Base-by-base conservation (phyloP, 2,797 vertebrate genomes). In the Psittacula derbiana region DNA sequence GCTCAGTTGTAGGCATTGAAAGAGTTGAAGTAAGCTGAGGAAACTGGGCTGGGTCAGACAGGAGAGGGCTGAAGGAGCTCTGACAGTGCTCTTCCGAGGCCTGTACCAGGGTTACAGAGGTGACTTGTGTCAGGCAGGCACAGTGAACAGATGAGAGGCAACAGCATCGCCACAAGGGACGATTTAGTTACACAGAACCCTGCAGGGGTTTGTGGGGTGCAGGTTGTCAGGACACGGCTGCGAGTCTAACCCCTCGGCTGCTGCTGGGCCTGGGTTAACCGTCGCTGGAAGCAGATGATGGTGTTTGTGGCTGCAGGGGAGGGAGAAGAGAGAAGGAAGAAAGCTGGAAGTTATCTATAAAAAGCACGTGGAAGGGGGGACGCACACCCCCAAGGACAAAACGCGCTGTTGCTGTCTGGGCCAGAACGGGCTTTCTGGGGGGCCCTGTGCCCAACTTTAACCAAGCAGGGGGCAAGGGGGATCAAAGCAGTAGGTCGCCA, bases 141-240 rank as follows among this genome's bases (percentile, higher is more conserved):
- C 13, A n/a, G 43, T 0, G 3, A 64, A 13, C 0, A 4, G 33
- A 8, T 0, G 4, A 15, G 76, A 67, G 44, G 15, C 50, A 46
- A 4, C 60, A 18, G 55, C 3, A 3, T 10, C 0, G 2, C 86
- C 57, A 18, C n/a, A 14, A 24, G 60, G 40, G 38, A 36, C 28
- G 52, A 16, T 28, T 36, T 31, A 36, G 33, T 36, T 16, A 46
- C 10, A 14, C 4, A 3, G 55, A 21, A 28, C 33, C 23, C 53
- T 8, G 20, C 21, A 24, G 64, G 1, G 3, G 11, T 30, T 82
- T 20, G 28, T 16, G 4, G 58, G 25, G 12, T 3, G 14, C 20
- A 7, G 27, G 38, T 4, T 80, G 23, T 14, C 6, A 14, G 31
- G 3, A 15, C 16, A 20, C 24, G 33, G 25, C 49, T 30, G 31